Percentiles rank a stretch among this genome's conserved stretches.
Conservation (phyloP, 2,113 vertebrate species). For the Naja naja region DNA sequence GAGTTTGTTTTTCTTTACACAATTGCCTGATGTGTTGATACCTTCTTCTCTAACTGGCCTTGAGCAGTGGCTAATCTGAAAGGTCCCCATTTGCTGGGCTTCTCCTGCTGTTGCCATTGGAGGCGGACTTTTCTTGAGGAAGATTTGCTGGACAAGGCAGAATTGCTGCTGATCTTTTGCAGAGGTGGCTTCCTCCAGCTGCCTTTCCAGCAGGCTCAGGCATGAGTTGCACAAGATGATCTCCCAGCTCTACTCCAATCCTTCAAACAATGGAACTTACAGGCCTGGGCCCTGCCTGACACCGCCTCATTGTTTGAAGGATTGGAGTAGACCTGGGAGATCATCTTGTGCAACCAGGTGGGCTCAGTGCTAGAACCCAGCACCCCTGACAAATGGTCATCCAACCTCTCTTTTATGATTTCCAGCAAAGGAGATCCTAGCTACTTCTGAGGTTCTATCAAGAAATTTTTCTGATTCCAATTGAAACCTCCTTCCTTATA, state of each 20-base stretch:
- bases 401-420: neutral
- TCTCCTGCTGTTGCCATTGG: neutral
- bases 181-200: neutral
- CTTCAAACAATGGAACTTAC: no score
- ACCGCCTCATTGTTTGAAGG: neutral
- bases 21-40: neutral
- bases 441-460: neutral
- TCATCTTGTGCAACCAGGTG: neutral
- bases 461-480: neutral
- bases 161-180: neutral
- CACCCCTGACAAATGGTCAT: neutral
- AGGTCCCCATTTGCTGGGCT: neutral
- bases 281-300: no score
- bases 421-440: neutral
- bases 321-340: neutral
- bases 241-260: no score
- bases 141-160: neutral
- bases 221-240: no score
- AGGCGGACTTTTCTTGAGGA: neutral
- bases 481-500: neutral
- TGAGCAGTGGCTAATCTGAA: neutral
- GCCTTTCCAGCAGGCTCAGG: slow-evolving; percentile 42
- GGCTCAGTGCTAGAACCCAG: neutral
- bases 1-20: neutral
- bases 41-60: neutral